A percentile compares a stretch with the other conserved stretches of the same genome.
Conservation (phyloP, 1,140 invertebrate genomes). For the Drosophila bipectinata region DNA sequence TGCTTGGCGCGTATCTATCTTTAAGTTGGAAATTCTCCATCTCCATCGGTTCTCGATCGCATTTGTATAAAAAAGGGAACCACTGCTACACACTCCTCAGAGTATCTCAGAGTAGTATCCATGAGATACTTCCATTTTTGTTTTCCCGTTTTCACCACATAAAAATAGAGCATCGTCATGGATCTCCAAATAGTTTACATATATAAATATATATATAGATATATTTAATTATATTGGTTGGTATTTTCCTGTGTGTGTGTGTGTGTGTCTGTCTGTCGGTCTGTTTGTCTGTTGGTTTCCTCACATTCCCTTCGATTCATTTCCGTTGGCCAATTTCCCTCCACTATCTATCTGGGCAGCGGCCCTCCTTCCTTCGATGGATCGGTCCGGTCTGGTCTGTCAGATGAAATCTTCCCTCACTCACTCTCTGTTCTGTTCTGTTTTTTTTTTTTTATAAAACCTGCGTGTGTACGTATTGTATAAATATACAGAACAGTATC, state of each 20-base stretch:
- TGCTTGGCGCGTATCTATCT: conserved; percentile 5
- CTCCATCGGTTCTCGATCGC: background rate
- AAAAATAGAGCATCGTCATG: conserved; percentile 75
- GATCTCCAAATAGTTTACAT: conserved; percentile 80
- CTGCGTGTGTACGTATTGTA: conserved; percentile 43
- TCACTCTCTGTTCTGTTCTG: conserved; percentile 24
- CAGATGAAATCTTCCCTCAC: conserved; percentile 36
- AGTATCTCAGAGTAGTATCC: conserved; percentile 2
- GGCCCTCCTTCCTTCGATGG: background rate
- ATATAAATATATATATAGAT: conserved; percentile 67
- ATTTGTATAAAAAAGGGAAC: conserved; percentile 62
- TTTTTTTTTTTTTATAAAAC: conserved; percentile 39
- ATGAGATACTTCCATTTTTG: conserved; percentile 32
- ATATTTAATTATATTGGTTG: conserved; percentile 64
- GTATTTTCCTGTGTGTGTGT: conserved; percentile 58
- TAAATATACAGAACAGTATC: conserved; percentile 60
- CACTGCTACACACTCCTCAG: conserved; percentile 14
- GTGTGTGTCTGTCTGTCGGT: too few relatives aligned
- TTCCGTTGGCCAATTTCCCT: conserved; percentile 6
- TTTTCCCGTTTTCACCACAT: conserved; percentile 52
- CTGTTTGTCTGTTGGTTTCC: background rate
- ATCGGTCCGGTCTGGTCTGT: conserved; percentile 10
- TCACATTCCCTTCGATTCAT: conserved; percentile 34
- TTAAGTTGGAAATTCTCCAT: conserved; percentile 3
- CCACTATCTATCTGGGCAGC: background rate